phyloP scores from a whole-genome alignment of 2,113 vertebrate species.

The Otus sunia region DNA sequence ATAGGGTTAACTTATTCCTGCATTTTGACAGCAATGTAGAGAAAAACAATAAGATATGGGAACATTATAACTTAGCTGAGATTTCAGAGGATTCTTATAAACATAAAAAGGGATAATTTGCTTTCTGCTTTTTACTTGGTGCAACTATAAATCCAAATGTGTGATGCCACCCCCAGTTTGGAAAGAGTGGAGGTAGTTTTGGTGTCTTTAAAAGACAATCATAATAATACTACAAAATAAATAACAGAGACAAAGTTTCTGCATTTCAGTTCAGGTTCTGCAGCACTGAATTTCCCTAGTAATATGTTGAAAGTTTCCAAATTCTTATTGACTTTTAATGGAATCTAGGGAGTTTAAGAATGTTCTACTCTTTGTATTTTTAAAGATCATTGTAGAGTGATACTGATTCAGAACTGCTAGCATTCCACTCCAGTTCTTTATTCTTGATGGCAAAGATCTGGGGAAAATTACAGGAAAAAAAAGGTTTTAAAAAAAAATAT shows the following conservation, averaged over 20 bases:
- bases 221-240: not conserved
- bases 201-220: not conserved
- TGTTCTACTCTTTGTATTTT: not conserved
- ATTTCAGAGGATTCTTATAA: not conserved
- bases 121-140: not conserved
- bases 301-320: not conserved
- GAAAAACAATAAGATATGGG: not conserved
- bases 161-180: not conserved
- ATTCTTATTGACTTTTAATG: not conserved
- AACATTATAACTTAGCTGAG: not conserved
- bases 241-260: not conserved
- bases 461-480: not conserved
- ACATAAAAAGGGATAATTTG: not conserved
- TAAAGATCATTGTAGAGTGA: not conserved
- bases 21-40: not conserved
- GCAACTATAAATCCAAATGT: not conserved
- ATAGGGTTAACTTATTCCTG: not conserved
- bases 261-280: not conserved
- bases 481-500: not conserved
- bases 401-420: not conserved
- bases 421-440: not conserved
- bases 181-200: not conserved
- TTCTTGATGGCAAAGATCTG: not conserved
- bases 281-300: not conserved
- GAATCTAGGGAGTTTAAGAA: not conserved